Percentiles rank a stretch among this genome's conserved stretches.
These are phyloP conservation scores for Salarias fasciatus DNA, from an alignment of 2,797 vertebrate genomes.

Conservation along the genomic window DNA sequence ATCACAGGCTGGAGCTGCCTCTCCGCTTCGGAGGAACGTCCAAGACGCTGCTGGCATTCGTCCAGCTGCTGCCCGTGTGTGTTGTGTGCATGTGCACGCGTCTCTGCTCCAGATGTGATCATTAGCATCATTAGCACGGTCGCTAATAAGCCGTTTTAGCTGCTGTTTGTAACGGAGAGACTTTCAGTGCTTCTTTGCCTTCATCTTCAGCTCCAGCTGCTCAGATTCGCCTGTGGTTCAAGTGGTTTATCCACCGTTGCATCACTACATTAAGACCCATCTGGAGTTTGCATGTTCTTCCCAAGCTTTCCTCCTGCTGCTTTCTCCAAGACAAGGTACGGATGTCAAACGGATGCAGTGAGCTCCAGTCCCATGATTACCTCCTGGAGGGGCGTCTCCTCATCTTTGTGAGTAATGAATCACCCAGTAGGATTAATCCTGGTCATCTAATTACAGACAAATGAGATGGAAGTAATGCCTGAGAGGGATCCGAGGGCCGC, in stretches of 20 bases:
- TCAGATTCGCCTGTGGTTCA: no score
- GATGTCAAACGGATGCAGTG: no score
- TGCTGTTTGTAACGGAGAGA: slow-evolving; percentile 18
- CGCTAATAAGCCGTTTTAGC: slow-evolving; percentile 24
- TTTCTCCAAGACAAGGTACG: no score
- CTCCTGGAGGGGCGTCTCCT: slow-evolving; percentile 28
- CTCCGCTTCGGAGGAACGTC: slow-evolving; percentile 40
- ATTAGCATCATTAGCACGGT: slow-evolving; percentile 37
- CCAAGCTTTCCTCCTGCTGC: background rate
- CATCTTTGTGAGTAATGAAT: slow-evolving; percentile 66
- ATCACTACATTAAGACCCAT: no score
- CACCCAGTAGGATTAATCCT: slow-evolving; percentile 63
- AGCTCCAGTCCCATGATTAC: slow-evolving; percentile 54
- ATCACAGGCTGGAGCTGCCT: slow-evolving; percentile 22
- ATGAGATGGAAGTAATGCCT: slow-evolving; percentile 65
- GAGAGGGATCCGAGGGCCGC: slow-evolving; percentile 33
- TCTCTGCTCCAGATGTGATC: slow-evolving; percentile 41
- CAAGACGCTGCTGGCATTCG: slow-evolving; percentile 39
- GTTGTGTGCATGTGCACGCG: slow-evolving; percentile 2
- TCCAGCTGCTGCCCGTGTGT: slow-evolving; percentile 17
- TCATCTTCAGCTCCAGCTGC: no score
- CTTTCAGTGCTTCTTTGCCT: slow-evolving; percentile 24
- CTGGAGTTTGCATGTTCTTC: no score
- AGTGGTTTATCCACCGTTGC: no score
- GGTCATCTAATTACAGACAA: slow-evolving; percentile 69